Evolutionary conservation across 1,140 invertebrate species (phyloP).

Genomic region (Pollicipes pollicipes): DNA sequence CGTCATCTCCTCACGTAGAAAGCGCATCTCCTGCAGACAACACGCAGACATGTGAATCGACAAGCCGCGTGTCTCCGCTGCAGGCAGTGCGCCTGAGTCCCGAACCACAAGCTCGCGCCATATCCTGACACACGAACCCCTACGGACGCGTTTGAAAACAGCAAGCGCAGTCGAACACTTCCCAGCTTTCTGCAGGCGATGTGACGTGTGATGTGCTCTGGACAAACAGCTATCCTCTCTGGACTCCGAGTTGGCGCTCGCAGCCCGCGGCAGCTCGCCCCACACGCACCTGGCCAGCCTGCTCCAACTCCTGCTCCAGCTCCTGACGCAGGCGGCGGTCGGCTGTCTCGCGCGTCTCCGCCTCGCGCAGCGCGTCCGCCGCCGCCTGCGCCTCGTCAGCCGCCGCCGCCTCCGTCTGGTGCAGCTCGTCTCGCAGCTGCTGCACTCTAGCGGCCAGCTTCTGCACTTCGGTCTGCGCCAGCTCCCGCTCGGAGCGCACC

Average conservation of each 20-base stretch:
- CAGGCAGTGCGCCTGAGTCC: no score
- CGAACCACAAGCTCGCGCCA: no score
- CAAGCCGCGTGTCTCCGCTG: no score
- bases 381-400: slow-evolving; percentile 22
- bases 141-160: no score
- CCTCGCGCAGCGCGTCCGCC: slow-evolving; percentile 18
- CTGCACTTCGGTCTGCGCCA: slow-evolving; percentile 40
- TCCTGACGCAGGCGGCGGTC: slow-evolving; percentile 18
- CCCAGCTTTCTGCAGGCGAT: no score
- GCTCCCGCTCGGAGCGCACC: slow-evolving; percentile 39
- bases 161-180: no score
- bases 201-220: no score
- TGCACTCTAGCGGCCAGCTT: slow-evolving; percentile 35
- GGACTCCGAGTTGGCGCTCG: no score
- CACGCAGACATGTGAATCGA: no score
- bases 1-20: slow-evolving; percentile 38
- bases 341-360: slow-evolving; percentile 24
- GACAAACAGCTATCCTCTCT: no score
- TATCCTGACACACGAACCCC: no score
- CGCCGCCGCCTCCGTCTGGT: slow-evolving; percentile 28
- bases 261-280: no score
- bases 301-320: slow-evolving; percentile 23
- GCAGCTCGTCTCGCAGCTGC: slow-evolving; percentile 35
- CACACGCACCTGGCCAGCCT: slow-evolving; percentile 24
- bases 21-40: slow-evolving; percentile 35